phyloP scores from a whole-genome alignment of 2,113 vertebrate genomes.

The Bos javanicus region DNA sequence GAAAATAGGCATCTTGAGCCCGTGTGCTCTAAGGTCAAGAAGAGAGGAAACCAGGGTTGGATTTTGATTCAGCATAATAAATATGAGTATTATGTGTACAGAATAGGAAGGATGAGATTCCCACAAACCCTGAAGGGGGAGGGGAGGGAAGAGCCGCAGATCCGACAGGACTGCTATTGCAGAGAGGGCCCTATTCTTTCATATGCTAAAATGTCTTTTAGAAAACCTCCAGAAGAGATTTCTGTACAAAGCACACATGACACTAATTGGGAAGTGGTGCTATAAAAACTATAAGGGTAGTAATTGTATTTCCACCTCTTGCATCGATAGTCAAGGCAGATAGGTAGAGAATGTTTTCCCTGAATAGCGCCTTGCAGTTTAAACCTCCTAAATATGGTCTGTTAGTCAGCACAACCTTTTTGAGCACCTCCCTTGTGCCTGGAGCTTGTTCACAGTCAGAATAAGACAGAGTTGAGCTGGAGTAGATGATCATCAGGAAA shows the following conservation, averaged over 20 bases:
- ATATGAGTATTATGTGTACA: not conserved
- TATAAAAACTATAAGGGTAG: not conserved
- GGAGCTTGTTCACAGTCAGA: not conserved
- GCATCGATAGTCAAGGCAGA: not conserved
- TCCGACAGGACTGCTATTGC: not conserved
- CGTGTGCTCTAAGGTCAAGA: not conserved
- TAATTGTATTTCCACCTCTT: not conserved
- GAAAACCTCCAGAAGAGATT: not conserved
- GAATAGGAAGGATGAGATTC: constrained; percentile 16
- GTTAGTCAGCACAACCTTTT: not conserved
- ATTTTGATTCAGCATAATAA: not conserved
- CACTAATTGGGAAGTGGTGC: not conserved
- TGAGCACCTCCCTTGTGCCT: not conserved
- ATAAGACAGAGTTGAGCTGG: not conserved
- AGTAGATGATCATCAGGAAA: not conserved
- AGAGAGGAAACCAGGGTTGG: not conserved
- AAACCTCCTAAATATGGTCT: not conserved
- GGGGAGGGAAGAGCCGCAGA: not conserved
- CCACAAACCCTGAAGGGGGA: not conserved
- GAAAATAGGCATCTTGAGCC: not conserved
- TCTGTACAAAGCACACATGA: not conserved
- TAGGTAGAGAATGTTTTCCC: not conserved
- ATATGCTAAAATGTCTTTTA: not conserved
- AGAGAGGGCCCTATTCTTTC: not conserved
- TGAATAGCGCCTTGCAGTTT: not conserved